phyloP scores from a whole-genome alignment of 2,797 vertebrate genomes.

The Holocentrus rufus region DNA sequence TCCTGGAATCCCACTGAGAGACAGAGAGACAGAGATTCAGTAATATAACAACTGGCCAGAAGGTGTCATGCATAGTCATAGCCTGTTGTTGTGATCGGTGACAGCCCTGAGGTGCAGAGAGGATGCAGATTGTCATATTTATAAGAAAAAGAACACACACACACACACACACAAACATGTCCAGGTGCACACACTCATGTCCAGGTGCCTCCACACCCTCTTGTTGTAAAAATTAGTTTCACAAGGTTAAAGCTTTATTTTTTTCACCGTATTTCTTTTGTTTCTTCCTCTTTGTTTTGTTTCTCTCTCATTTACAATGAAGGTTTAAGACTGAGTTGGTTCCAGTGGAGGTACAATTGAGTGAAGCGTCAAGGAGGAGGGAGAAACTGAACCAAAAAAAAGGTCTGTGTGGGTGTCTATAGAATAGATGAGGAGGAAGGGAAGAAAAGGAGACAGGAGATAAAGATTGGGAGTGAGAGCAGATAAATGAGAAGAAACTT shows the following conservation, averaged over 20 bases:
- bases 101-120: conserved; percentile 14
- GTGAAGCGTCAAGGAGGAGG: conserved; percentile 27
- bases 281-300: conserved; percentile 19
- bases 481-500: conserved; percentile 40
- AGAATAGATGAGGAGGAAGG: conserved; percentile 3
- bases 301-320: conserved; percentile 34
- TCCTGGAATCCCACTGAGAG: conserved; percentile 82
- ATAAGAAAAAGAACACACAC: not conserved
- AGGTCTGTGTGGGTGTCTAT: not conserved
- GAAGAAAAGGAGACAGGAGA: not conserved
- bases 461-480: conserved; percentile 6
- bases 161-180: not conserved
- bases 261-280: not conserved
- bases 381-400: conserved; percentile 27
- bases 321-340: conserved; percentile 9
- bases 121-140: conserved; percentile 19
- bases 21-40: conserved; percentile 27
- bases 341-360: conserved; percentile 40
- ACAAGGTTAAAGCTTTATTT: conserved; percentile 18
- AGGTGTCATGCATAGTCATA: conserved; percentile 51
- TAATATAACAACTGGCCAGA: conserved; percentile 54
- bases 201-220: not conserved
- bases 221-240: not conserved
- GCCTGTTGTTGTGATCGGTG: conserved; percentile 32
- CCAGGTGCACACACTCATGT: not conserved